Evolutionary conservation across 2,888 invertebrate species (phyloP).

Genomic region (Caenorhabditis zanzibari): DNA sequence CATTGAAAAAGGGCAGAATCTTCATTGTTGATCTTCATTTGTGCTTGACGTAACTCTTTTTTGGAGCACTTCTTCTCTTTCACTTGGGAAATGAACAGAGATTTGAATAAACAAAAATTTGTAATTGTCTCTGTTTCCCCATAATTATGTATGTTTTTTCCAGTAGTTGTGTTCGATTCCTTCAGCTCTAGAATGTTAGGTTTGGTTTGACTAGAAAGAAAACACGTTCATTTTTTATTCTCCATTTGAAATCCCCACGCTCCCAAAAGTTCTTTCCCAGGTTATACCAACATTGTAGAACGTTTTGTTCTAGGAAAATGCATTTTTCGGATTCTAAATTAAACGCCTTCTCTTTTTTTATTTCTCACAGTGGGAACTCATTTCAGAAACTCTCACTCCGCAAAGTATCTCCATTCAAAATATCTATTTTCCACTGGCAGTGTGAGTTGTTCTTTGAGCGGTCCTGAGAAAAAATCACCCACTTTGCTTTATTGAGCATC

Average conservation of each 20-base stretch:
- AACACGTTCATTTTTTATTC: conserved; percentile 1
- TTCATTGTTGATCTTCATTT: too few relatives aligned
- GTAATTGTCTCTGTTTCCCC: neutral
- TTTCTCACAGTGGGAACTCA: conserved; percentile 21
- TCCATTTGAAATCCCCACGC: neutral
- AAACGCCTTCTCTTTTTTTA: neutral
- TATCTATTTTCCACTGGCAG: neutral
- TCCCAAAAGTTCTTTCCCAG: neutral
- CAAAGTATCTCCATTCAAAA: conserved; percentile 3
- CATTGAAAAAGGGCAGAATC: too few relatives aligned
- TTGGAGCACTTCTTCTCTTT: too few relatives aligned
- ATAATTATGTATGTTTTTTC: neutral
- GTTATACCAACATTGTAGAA: neutral
- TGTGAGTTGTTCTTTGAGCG: conserved; percentile 3
- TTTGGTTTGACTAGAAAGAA: neutral
- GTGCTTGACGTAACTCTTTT: too few relatives aligned
- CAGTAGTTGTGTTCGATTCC: neutral
- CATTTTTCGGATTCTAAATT: neutral
- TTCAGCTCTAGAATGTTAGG: neutral
- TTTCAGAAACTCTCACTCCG: neutral
- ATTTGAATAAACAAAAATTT: too few relatives aligned
- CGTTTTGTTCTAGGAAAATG: neutral
- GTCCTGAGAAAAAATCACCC: conserved; percentile 17
- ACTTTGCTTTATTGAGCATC: conserved; percentile 40
- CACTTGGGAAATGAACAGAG: too few relatives aligned